Evolutionary conservation across 2,113 vertebrate species (phyloP).

Genomic region (Ginglymostoma cirratum): DNA sequence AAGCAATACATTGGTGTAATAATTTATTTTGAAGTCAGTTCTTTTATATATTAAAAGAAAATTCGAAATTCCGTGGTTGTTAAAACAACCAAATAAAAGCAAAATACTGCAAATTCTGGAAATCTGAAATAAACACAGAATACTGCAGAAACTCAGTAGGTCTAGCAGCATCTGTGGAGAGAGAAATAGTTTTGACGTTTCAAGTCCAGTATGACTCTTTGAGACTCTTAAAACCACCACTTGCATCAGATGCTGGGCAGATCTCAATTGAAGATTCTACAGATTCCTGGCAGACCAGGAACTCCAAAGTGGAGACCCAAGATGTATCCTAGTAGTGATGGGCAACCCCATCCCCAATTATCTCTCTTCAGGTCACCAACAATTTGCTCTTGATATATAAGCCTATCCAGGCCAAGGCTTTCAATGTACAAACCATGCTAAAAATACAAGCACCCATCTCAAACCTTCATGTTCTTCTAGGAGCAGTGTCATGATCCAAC

Average conservation of each 20-base stretch:
- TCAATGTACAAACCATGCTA: not conserved
- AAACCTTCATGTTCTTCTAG: not conserved
- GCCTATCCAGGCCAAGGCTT: not conserved
- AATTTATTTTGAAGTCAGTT: not conserved
- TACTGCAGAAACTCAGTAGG: no score
- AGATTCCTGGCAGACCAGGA: not conserved
- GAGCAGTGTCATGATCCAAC: not conserved
- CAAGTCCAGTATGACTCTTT: no score
- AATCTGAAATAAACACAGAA: no score
- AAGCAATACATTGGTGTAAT: not conserved
- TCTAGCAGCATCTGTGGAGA: no score
- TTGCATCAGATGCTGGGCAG: not conserved
- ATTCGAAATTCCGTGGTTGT: no score
- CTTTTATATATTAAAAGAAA: no score
- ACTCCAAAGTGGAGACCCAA: not conserved
- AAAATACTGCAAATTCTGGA: no score
- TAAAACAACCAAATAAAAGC: not conserved
- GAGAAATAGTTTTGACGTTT: no score
- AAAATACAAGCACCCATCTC: not conserved
- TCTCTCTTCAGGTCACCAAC: not conserved
- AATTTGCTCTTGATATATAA: not conserved
- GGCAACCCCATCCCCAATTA: not conserved
- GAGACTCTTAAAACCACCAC: not conserved
- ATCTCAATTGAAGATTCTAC: not conserved
- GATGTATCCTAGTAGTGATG: not conserved